These are phyloP conservation scores for Falco peregrinus DNA, from an alignment of 2,797 vertebrate genomes.

Conservation along the genomic window DNA sequence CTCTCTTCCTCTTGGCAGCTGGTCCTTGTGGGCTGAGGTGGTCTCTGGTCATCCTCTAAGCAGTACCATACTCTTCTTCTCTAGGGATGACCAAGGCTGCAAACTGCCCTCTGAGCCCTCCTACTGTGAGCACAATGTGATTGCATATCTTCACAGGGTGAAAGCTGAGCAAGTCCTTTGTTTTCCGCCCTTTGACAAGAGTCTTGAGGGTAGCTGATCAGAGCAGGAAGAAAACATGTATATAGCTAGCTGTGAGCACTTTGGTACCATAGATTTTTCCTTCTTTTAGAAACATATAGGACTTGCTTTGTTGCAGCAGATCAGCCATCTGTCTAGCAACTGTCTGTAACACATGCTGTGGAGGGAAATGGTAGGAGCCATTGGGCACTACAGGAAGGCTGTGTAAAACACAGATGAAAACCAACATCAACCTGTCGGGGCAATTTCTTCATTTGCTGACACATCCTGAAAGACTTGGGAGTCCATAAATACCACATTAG, in stretches of 20 bases:
- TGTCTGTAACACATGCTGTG: neutral
- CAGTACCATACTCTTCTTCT: neutral
- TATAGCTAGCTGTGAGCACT: neutral
- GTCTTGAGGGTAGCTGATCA: neutral
- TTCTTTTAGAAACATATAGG: neutral
- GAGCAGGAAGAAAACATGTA: neutral
- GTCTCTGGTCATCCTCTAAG: neutral
- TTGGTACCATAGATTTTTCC: neutral
- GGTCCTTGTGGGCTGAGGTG: neutral
- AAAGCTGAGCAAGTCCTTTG: neutral
- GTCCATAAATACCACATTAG: neutral
- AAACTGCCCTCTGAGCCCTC: neutral
- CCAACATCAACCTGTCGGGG: fast-evolving
- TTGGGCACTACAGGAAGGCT: neutral
- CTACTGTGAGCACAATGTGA: neutral
- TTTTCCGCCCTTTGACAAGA: neutral
- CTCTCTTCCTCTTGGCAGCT: neutral
- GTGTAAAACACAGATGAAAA: neutral
- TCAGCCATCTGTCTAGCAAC: neutral
- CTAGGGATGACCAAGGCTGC: neutral
- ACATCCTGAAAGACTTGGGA: neutral
- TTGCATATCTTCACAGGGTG: neutral
- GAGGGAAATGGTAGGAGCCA: neutral
- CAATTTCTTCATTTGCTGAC: neutral
- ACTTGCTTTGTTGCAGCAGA: neutral